Percentiles rank a stretch among this genome's conserved stretches.
Evolutionary conservation across 2,797 vertebrate genomes (phyloP).

Genomic region (Mormyrops attenuatus): DNA sequence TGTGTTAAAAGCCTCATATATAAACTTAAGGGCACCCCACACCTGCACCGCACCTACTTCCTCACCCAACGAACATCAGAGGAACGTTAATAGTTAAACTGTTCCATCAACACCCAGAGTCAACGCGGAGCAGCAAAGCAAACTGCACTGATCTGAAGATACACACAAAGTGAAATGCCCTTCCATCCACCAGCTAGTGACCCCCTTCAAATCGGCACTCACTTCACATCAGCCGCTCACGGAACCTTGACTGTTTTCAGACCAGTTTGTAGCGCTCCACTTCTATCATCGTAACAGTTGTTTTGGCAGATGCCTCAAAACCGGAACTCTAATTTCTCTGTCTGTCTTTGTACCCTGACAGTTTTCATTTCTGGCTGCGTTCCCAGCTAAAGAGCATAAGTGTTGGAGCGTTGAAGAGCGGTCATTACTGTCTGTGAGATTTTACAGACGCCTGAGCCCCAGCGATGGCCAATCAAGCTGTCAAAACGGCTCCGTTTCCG

Average conservation of each 20-base stretch:
- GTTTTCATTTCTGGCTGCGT: constrained; percentile 53
- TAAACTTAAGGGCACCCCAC: not conserved
- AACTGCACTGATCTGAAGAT: not conserved
- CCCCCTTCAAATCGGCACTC: constrained; percentile 45
- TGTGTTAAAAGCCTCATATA: constrained; percentile 23
- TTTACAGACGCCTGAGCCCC: constrained; percentile 26
- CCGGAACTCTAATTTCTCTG: constrained; percentile 38
- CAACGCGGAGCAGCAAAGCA: not conserved
- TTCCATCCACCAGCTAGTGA: constrained; percentile 28
- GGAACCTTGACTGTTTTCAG: constrained; percentile 33
- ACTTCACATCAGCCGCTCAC: constrained; percentile 35
- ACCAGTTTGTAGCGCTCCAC: constrained; percentile 38
- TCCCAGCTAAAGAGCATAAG: constrained; percentile 55
- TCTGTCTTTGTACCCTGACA: constrained; percentile 43
- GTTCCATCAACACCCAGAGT: not conserved
- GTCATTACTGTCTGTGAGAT: constrained; percentile 51
- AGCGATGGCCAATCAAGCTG: not conserved
- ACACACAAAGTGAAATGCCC: not conserved
- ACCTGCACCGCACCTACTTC: not conserved
- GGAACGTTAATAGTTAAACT: not conserved
- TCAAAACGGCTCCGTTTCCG: not conserved
- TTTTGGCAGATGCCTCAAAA: constrained; percentile 47
- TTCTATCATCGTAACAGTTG: constrained; percentile 49
- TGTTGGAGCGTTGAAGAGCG: constrained; percentile 47
- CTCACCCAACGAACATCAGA: not conserved